Percentiles rank a stretch among this genome's conserved stretches.
Evolutionary conservation across 2,797 vertebrate genomes (phyloP).

Genomic region (Acropternis orthonyx): DNA sequence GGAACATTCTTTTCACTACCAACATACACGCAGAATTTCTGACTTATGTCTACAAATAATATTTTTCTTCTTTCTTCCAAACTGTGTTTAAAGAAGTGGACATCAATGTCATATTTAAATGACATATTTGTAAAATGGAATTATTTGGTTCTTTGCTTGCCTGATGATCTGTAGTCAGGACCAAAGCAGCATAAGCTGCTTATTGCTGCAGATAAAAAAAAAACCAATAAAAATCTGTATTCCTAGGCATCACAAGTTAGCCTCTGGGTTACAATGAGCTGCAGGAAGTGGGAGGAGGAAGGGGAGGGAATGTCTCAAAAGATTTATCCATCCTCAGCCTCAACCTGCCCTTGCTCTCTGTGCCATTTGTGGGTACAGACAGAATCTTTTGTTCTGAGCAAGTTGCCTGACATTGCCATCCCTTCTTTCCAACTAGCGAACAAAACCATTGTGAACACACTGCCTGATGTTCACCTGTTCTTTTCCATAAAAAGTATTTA

Average conservation of each 20-base stretch:
- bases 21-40: background rate
- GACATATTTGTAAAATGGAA: background rate
- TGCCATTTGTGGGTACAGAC: background rate
- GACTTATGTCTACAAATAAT: background rate
- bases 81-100: background rate
- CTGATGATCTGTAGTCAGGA: background rate
- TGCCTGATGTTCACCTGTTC: background rate
- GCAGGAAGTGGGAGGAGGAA: background rate
- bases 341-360: background rate
- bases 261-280: background rate
- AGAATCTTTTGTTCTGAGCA: background rate
- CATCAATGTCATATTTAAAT: background rate
- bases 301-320: background rate
- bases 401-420: background rate
- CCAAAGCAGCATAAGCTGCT: background rate
- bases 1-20: background rate
- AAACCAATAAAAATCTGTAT: background rate
- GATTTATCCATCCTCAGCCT: background rate
- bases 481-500: background rate
- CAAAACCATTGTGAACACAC: background rate
- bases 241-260: background rate
- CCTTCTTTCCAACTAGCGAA: background rate
- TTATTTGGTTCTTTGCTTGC: background rate
- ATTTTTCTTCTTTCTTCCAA: background rate
- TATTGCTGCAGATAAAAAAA: too few species aligned